Base-by-base conservation (phyloP, 30 jellyfish, hydroid and myxozoan genomes). In the Mastigias papua region DNA sequence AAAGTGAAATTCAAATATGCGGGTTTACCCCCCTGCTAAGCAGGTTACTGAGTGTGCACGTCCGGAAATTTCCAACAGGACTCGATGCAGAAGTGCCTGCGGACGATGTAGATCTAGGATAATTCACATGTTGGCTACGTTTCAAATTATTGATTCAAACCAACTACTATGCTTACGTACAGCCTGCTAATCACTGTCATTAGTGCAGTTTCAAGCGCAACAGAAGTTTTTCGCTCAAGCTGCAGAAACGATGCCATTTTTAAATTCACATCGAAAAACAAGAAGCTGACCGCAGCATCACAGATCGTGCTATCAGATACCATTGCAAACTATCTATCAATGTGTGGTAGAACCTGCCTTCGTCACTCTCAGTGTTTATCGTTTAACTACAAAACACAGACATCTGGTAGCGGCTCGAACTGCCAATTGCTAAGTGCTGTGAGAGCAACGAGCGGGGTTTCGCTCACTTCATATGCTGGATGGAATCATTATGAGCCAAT, bases 401-500 rank as follows among this genome's bases (percentile, higher is more conserved):
- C 37, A 22, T 33, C 48, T 10, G 13, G 15, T 13, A 23, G 34
- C 20, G 68, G 1, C 21, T 1, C 34, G 13, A 72, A 72, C 68
- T 72, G 83, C 37, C 67, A 72, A n/a, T 19, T 72, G 1, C 35
- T 72, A 19, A 49, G 42, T 1, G 63, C 46, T 31, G 68, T 49
- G 68, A 34, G 23, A 72, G 37, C 67, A 1, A 34, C 48, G 42
- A 0, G 17, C 1, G 33, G 69, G 30, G 19, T 68, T 1, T 34
- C 83, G 10, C 15, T 72, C 34, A 11, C 35, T 35, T 42, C 68
- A 2, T 16, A 35, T 23, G 6, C 42, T 34, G 83, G 83, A 19
- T 72, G 83, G 83, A 37, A 8, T 15, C 83, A 72, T 25, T 72
- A 72, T 46, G 83, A 72, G 37, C 42, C 83, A 72, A 31, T 72